Percentiles rank a stretch among this genome's conserved stretches.
Evolutionary conservation across 2,888 invertebrate genomes (phyloP).

Genomic region (Eristalis intricaria): DNA sequence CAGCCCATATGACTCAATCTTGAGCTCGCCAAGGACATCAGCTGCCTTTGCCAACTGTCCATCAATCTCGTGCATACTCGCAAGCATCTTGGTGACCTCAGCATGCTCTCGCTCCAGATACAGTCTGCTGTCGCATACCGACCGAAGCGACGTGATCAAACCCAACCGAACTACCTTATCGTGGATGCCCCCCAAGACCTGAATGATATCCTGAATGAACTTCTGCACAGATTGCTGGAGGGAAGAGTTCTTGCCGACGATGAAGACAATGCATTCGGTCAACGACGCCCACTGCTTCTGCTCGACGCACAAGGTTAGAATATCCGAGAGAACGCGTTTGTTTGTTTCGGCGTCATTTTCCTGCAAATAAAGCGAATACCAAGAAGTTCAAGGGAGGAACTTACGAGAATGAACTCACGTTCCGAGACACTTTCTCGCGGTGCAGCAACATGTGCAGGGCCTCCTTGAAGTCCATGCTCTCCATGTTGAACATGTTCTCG

Average conservation of each 20-base stretch:
- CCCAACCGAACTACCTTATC: constrained; percentile 92
- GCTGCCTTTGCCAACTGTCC: constrained; percentile 93
- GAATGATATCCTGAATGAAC: constrained; percentile 93
- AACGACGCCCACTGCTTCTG: constrained; percentile 93
- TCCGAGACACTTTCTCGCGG: constrained; percentile 48
- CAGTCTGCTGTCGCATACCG: constrained; percentile 97
- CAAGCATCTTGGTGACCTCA: constrained; percentile 91
- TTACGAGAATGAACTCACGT: constrained; percentile 15
- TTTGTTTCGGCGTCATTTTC: constrained; percentile 91
- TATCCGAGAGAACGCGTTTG: constrained; percentile 91
- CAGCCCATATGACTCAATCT: constrained; percentile 93
- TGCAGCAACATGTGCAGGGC: constrained; percentile 49
- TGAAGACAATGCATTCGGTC: constrained; percentile 92
- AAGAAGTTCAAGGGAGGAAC: not conserved
- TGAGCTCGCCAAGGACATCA: constrained; percentile 94
- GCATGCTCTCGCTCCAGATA: constrained; percentile 98
- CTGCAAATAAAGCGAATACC: constrained; percentile 80
- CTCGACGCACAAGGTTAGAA: constrained; percentile 92
- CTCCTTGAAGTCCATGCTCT: constrained; percentile 32
- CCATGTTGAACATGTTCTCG: not conserved
- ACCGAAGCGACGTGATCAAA: constrained; percentile 93
- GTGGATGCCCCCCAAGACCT: constrained; percentile 92
- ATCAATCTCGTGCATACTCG: constrained; percentile 89
- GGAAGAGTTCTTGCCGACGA: constrained; percentile 93
- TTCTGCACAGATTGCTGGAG: constrained; percentile 95